A percentile compares a stretch with the other conserved stretches of the same genome.
phyloP scores from a whole-genome alignment of 2,888 invertebrate genomes.

The Trilocha varians region DNA sequence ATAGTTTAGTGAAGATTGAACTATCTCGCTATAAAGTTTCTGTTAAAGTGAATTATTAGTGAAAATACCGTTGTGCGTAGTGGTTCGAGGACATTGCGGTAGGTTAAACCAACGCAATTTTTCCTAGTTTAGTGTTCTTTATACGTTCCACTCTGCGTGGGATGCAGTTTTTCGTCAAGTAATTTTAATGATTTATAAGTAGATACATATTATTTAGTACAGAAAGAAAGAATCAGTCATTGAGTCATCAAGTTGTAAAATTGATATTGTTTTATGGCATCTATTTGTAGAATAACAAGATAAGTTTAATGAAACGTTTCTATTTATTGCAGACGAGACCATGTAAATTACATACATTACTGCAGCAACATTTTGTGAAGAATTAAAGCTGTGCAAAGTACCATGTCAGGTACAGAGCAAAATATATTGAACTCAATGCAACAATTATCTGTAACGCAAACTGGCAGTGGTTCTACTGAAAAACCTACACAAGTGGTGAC shows the following conservation, averaged over 20 bases:
- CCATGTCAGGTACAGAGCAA: slow-evolving; percentile 71
- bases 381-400: slow-evolving; percentile 45
- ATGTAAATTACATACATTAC: slow-evolving; percentile 41
- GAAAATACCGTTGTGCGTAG: slow-evolving; percentile 13
- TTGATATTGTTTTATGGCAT: not conserved
- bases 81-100: slow-evolving; percentile 38
- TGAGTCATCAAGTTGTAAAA: too few species aligned
- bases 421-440: slow-evolving; percentile 68
- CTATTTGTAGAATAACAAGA: not conserved
- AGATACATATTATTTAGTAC: too few species aligned
- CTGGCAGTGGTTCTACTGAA: slow-evolving; percentile 57
- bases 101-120: slow-evolving; percentile 30
- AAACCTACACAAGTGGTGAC: slow-evolving; percentile 69
- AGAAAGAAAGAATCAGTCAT: too few species aligned
- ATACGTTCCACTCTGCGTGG: slow-evolving; percentile 55
- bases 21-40: not conserved
- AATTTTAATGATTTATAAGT: too few species aligned
- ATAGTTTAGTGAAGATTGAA: not conserved
- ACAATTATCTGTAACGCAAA: slow-evolving; percentile 66
- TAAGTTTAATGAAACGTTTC: not conserved
- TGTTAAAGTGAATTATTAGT: not conserved
- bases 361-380: slow-evolving; percentile 31
- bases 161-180: slow-evolving; percentile 38
- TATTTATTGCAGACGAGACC: slow-evolving; percentile 44
- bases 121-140: slow-evolving; percentile 27